A percentile compares a stretch with the other conserved stretches of the same genome.
Conservation (phyloP, 2,113 vertebrate species). For the Corythaixoides concolor region DNA sequence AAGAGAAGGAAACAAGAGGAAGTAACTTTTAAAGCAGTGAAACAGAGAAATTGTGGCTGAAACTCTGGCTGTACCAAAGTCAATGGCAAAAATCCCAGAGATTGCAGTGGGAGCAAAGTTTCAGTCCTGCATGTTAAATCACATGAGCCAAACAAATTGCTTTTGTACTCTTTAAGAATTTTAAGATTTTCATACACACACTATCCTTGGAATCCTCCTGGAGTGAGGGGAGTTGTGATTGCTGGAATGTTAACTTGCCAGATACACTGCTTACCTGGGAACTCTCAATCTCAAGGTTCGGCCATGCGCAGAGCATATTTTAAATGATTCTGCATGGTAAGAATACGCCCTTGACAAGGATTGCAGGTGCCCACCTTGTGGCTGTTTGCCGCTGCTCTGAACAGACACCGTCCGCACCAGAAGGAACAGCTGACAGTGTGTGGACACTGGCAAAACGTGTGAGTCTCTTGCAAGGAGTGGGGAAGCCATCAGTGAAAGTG, state of each 20-base stretch:
- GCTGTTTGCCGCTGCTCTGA: neutral
- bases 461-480: neutral
- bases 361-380: neutral
- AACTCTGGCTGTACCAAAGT: neutral
- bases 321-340: neutral
- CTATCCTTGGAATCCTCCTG: neutral
- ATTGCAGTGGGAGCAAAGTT: neutral
- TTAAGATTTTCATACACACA: neutral
- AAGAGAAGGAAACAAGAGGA: neutral
- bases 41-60: neutral
- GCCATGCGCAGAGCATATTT: neutral
- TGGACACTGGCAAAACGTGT: too few species aligned
- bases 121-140: neutral
- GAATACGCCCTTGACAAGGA: neutral
- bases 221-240: neutral
- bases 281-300: neutral
- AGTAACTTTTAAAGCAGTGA: neutral
- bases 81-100: neutral
- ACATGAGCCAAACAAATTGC: neutral
- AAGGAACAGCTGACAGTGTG: neutral
- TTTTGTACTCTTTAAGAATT: neutral
- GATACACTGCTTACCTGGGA: neutral
- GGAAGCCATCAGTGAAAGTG: neutral
- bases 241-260: neutral
- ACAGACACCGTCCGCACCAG: neutral